These are phyloP conservation scores for Enteromius anoplus DNA, from an alignment of 2,797 vertebrate genomes.

Conservation along the genomic window DNA sequence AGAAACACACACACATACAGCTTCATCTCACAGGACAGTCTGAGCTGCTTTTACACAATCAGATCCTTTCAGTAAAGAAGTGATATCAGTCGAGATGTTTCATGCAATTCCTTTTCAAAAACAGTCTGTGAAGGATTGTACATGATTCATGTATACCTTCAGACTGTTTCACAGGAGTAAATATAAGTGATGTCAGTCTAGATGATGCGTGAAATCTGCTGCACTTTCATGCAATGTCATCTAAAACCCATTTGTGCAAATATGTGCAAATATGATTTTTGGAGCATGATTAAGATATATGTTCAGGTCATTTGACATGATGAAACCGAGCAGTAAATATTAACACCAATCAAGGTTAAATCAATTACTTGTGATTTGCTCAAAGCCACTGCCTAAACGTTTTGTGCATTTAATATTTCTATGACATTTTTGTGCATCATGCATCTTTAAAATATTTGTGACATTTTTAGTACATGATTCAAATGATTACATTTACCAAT, in stretches of 20 bases:
- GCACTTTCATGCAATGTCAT: too few species aligned
- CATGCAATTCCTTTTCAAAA: not conserved
- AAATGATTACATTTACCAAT: too few species aligned
- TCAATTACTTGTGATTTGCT: not conserved
- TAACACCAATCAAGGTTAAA: not conserved
- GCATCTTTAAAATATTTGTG: not conserved
- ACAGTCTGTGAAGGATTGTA: not conserved
- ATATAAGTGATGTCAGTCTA: not conserved
- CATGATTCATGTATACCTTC: not conserved
- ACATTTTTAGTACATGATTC: not conserved
- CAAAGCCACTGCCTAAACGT: not conserved
- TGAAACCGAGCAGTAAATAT: not conserved
- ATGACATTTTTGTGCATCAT: too few species aligned
- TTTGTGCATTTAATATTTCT: too few species aligned
- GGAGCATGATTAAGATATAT: not conserved
- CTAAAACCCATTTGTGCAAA: not conserved
- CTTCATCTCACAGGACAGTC: not conserved
- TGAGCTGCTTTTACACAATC: not conserved
- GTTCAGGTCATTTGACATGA: not conserved
- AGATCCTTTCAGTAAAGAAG: not conserved
- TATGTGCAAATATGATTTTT: not conserved
- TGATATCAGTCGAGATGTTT: not conserved
- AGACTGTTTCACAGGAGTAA: not conserved
- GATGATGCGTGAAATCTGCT: not conserved
- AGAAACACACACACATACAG: slow-evolving; percentile 48